A percentile compares a stretch with the other conserved stretches of the same genome.
Conservation (phyloP, 2,797 vertebrate genomes). For the Thunnus albacares region DNA sequence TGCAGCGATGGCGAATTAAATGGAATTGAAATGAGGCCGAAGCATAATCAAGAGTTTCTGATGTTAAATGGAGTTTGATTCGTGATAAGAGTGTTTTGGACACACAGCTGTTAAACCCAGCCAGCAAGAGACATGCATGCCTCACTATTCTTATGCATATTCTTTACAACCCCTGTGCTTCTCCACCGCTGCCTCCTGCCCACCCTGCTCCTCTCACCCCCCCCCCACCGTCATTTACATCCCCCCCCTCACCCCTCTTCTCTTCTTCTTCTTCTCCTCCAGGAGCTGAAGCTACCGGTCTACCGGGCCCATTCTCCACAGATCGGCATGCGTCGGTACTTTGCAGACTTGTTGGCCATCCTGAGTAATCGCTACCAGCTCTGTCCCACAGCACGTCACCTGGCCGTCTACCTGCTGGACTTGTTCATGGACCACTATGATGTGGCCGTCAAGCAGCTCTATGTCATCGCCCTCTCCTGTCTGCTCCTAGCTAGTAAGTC, state of each 20-base stretch:
- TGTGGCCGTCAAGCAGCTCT: slow-evolving; percentile 90
- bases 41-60: slow-evolving; percentile 37
- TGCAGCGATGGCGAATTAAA: slow-evolving; percentile 48
- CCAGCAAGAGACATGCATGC: slow-evolving; percentile 52
- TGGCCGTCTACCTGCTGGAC: slow-evolving; percentile 93
- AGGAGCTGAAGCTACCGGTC: slow-evolving; percentile 93
- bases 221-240: slow-evolving; percentile 3
- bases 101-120: slow-evolving; percentile 35
- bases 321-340: slow-evolving; percentile 92
- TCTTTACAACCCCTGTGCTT: slow-evolving; percentile 51
- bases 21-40: slow-evolving; percentile 50
- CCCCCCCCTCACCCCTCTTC: slow-evolving; percentile 14
- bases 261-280: slow-evolving; percentile 15
- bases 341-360: slow-evolving; percentile 90
- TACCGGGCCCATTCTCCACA: slow-evolving; percentile 92
- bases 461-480: slow-evolving; percentile 90
- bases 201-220: slow-evolving; percentile 36
- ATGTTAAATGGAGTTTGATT: slow-evolving; percentile 35
- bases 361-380: slow-evolving; percentile 91
- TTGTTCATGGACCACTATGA: slow-evolving; percentile 92
- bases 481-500: slow-evolving; percentile 94
- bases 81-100: slow-evolving; percentile 30
- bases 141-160: slow-evolving; percentile 73
- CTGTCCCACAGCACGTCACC: slow-evolving; percentile 90
- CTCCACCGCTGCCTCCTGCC: slow-evolving; percentile 57